Evolutionary conservation across 1,140 invertebrate genomes (phyloP), one percentile per base, ranked within the genome.

Genomic region (Micrasema minimum): DNA sequence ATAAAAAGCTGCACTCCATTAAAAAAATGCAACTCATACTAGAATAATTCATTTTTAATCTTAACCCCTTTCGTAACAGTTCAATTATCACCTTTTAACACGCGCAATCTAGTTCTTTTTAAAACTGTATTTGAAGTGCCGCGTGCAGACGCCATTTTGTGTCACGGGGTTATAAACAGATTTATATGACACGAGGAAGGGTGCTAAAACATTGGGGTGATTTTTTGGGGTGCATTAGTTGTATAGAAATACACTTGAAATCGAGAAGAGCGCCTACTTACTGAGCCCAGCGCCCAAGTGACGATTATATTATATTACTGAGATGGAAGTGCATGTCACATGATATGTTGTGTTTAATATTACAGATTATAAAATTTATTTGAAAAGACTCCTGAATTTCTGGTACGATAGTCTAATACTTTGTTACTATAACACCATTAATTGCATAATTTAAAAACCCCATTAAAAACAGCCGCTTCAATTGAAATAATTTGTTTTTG

Each of bases 221-320:
- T 38, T 59, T 38, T 38, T 7, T 16, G 22, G 55, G 55, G 55
- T 59, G 55, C 55, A 41, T 35, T 55, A 55, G 37, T 59, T 53
- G 50, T 23, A 59, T 59, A 41, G 37, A 59, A 59, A 59, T 59
- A 59, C 55, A 59, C 55, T 59, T 41, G 55, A 41, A 59, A 59
- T 38, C 38, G 55, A 59, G 55, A 59, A 38, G 35, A 16, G 18
- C 11, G 18, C n/a, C n/a, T n/a, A n/a, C n/a, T n/a, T n/a, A n/a
- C n/a, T n/a, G n/a, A n/a, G n/a, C n/a, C n/a, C n/a, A 16, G 18
- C 11, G 18, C 14, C 11, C 10, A 59, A 41, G 55, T 41, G 37
- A 22, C 37, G 35, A 41, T 59, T 59, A 59, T 38, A 59, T 59
- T 59, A 59, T 35, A 59, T 59, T 59, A 59, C 55, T 18, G 9